Evolutionary conservation across 2,888 invertebrate species (phyloP).

Genomic region (Taphrorychus bicolor): DNA sequence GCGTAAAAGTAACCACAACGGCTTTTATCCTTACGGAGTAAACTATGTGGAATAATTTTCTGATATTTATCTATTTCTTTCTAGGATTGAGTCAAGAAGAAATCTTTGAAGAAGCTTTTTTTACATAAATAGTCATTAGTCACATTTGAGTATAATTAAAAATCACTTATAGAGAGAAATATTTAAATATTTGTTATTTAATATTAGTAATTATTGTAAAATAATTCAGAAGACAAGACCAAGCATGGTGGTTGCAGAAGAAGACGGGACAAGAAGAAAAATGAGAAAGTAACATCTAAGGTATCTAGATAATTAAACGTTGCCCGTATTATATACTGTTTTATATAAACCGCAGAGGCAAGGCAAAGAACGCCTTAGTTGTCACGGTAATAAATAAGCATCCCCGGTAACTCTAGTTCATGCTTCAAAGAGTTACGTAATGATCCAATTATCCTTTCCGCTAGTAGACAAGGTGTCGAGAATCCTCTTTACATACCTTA

Average conservation of each 20-base stretch:
- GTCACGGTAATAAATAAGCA: too few species aligned
- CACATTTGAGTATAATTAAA: not conserved
- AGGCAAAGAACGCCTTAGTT: too few species aligned
- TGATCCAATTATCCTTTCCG: not conserved
- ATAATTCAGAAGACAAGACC: not conserved
- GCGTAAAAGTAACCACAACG: too few species aligned
- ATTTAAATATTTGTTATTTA: not conserved
- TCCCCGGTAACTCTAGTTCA: too few species aligned
- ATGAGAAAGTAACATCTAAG: too few species aligned
- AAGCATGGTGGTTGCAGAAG: too few species aligned
- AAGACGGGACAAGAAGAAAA: too few species aligned
- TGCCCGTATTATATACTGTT: too few species aligned
- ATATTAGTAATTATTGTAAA: not conserved
- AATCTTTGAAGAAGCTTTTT: not conserved
- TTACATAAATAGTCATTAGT: not conserved
- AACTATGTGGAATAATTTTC: too few species aligned
- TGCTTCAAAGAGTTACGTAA: not conserved
- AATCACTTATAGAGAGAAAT: constrained; percentile 1
- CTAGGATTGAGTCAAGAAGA: not conserved
- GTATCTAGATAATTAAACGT: too few species aligned
- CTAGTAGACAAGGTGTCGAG: not conserved
- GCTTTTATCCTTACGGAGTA: too few species aligned
- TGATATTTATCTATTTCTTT: constrained; percentile 1
- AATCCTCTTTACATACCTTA: not conserved
- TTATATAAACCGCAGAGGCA: too few species aligned